Conservation (phyloP, 2,888 invertebrate species). For the Acronicta aceris region DNA sequence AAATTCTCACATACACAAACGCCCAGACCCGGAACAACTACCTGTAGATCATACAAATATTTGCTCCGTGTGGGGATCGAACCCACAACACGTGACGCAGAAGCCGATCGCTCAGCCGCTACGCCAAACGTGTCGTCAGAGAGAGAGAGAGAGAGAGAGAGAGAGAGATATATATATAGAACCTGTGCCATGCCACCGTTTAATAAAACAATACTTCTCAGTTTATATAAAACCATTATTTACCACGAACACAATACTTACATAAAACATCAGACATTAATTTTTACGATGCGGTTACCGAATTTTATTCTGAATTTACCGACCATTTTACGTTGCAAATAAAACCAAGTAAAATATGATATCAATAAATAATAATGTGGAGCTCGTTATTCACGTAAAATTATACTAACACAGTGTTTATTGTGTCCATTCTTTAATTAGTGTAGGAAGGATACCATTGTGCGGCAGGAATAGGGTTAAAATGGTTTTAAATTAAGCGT, state of each 20-base stretch:
- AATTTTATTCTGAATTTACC: slow-evolving; percentile 25
- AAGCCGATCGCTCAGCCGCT: too few relatives aligned
- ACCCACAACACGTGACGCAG: too few relatives aligned
- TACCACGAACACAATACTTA: not conserved
- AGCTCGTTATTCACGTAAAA: slow-evolving; percentile 5
- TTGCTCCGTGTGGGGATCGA: too few relatives aligned
- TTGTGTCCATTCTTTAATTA: not conserved
- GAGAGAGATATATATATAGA: too few relatives aligned
- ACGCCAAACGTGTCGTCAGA: too few relatives aligned
- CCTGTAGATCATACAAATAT: too few relatives aligned
- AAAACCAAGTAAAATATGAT: slow-evolving; percentile 1
- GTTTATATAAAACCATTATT: slow-evolving; percentile 1
- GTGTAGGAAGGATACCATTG: not conserved
- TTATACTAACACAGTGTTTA: not conserved
- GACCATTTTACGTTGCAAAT: slow-evolving; percentile 11
- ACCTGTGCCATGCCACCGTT: not conserved
- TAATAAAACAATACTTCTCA: too few relatives aligned
- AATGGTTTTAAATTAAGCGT: too few relatives aligned
- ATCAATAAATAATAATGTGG: slow-evolving; percentile 3
- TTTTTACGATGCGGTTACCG: slow-evolving; percentile 22
- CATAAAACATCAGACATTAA: slow-evolving; percentile 15
- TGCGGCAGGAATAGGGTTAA: too few relatives aligned
- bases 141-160: too few relatives aligned
- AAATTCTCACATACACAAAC: too few relatives aligned
- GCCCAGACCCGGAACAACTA: too few relatives aligned